Evolutionary conservation across 2,113 vertebrate species (phyloP).

Genomic region (Mola mola): DNA sequence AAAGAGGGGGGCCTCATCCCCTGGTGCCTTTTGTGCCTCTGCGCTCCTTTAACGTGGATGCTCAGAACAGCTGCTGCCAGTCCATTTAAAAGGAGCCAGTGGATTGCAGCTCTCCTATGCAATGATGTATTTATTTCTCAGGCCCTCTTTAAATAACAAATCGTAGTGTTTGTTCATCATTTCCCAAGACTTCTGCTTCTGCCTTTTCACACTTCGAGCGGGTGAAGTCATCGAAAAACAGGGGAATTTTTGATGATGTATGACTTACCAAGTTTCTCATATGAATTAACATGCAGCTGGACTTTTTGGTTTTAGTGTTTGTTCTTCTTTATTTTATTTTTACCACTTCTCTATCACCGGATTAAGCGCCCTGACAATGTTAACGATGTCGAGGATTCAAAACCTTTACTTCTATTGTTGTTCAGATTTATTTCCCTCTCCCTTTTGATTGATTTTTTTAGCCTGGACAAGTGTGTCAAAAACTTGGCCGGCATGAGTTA

Average conservation of each 20-base stretch:
- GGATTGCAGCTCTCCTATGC: neutral
- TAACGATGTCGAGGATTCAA: too few relatives aligned
- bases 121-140: slow-evolving; percentile 19
- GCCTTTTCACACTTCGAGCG: neutral
- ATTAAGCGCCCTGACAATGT: too few relatives aligned
- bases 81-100: slow-evolving; percentile 24
- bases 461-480: slow-evolving; percentile 54
- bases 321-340: slow-evolving; percentile 28
- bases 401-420: neutral
- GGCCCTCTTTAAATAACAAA: neutral
- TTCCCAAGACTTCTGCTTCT: slow-evolving; percentile 9
- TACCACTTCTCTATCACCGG: neutral
- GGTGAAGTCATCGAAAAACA: slow-evolving; percentile 12
- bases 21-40: slow-evolving; percentile 70
- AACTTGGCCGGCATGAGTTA: slow-evolving; percentile 53
- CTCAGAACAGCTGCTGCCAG: slow-evolving; percentile 46
- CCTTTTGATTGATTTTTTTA: slow-evolving; percentile 31
- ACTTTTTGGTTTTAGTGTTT: slow-evolving; percentile 31
- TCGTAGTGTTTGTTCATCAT: too few relatives aligned
- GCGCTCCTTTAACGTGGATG: slow-evolving; percentile 23
- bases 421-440: slow-evolving; percentile 41
- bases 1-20: slow-evolving; percentile 75
- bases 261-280: neutral
- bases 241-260: slow-evolving; percentile 15
- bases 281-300: neutral